Evolutionary conservation across 1,140 invertebrate species (phyloP).

Genomic region (Calosoma granatense): DNA sequence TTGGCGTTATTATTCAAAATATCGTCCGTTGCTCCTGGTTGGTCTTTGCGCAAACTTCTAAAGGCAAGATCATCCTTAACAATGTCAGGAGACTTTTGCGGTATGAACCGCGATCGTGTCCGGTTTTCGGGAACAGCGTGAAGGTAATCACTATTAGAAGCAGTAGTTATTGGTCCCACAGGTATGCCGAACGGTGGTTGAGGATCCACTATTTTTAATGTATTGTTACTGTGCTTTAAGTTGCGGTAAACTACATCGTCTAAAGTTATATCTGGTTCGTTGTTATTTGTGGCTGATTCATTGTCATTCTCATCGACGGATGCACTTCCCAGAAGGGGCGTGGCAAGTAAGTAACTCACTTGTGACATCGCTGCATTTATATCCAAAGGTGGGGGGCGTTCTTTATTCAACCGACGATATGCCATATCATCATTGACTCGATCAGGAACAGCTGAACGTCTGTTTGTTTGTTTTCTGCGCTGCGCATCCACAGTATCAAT

Average conservation of each 20-base stretch:
- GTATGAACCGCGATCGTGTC: conserved; percentile 48
- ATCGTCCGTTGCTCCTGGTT: conserved; percentile 30
- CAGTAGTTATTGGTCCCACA: conserved; percentile 62
- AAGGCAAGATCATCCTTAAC: conserved; percentile 81
- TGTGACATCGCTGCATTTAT: conserved; percentile 46
- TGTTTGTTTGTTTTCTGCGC: conserved; percentile 23
- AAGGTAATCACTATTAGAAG: conserved; percentile 71
- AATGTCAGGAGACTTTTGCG: conserved; percentile 63
- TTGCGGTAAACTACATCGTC: conserved; percentile 79
- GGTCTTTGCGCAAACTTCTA: conserved; percentile 70
- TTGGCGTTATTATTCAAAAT: conserved; percentile 26
- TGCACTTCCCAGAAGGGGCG: conserved; percentile 44
- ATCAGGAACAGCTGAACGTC: conserved; percentile 44
- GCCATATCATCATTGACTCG: conserved; percentile 70
- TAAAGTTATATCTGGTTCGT: conserved; percentile 67
- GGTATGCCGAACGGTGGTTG: conserved; percentile 87
- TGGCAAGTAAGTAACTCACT: conserved; percentile 61
- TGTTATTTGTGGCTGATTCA: conserved; percentile 35
- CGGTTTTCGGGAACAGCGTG: conserved; percentile 57
- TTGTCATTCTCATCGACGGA: conserved; percentile 32
- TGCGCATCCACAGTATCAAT: conserved; percentile 24
- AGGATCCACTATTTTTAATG: conserved; percentile 58
- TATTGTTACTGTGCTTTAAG: conserved; percentile 63
- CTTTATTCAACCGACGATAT: conserved; percentile 54
- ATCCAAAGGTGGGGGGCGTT: conserved; percentile 41